Evolutionary conservation across 2,888 invertebrate species (phyloP).

Genomic region (Temnothorax unifasciatus): DNA sequence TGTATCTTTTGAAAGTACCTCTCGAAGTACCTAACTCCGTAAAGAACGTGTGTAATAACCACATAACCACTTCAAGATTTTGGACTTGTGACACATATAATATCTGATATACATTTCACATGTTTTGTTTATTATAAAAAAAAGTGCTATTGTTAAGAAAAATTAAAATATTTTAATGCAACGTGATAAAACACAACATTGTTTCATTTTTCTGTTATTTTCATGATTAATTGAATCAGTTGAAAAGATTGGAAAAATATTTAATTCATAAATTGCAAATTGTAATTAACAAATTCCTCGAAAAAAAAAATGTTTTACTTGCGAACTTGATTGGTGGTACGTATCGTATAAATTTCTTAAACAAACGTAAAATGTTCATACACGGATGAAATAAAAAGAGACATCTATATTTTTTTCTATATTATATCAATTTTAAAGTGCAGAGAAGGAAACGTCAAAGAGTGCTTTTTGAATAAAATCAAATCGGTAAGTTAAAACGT

Average conservation of each 20-base stretch:
- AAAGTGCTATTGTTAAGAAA: neutral
- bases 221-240: neutral
- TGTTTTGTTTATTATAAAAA: neutral
- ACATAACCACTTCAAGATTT: neutral
- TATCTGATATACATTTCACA: neutral
- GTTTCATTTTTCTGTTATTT: neutral
- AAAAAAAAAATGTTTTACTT: constrained; percentile 17
- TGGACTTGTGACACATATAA: neutral
- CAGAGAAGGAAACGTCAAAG: neutral
- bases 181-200: neutral
- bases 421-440: neutral
- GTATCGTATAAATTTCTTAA: neutral
- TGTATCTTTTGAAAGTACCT: neutral
- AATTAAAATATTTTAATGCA: neutral
- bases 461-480: neutral
- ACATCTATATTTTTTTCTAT: neutral
- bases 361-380: neutral
- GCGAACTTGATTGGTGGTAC: neutral
- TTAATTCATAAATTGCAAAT: neutral
- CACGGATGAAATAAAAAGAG: neutral
- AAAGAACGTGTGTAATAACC: neutral
- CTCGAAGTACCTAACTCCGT: neutral
- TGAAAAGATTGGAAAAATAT: constrained; percentile 2
- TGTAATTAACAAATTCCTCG: neutral
- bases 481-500: constrained; percentile 8